Evolutionary conservation across 2,113 vertebrate species (phyloP).

Genomic region (Anoplopoma fimbria): DNA sequence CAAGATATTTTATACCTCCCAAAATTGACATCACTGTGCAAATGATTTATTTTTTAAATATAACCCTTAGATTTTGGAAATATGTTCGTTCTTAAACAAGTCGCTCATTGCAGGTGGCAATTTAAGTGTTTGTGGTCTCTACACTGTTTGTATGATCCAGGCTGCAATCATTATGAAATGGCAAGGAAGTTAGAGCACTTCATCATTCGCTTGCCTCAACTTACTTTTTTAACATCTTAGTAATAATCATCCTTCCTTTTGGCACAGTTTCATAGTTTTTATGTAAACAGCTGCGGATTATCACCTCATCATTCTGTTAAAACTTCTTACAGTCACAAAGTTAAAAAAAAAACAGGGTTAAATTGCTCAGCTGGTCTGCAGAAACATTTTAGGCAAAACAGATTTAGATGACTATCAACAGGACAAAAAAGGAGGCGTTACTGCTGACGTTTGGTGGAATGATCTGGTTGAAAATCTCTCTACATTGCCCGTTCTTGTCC

Average conservation of each 20-base stretch:
- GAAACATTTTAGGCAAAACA: not conserved
- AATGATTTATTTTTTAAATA: not conserved
- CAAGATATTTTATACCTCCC: not conserved
- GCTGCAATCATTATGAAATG: slow-evolving; percentile 39
- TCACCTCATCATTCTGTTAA: not conserved
- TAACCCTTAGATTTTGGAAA: not conserved
- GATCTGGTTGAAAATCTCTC: not conserved
- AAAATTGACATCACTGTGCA: not conserved
- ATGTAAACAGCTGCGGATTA: slow-evolving; percentile 36
- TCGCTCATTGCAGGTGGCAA: not conserved
- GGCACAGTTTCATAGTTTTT: too few relatives aligned
- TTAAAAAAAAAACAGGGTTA: not conserved
- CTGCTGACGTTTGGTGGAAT: not conserved
- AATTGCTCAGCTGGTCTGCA: not conserved
- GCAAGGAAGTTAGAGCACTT: slow-evolving; percentile 26
- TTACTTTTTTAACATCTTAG: slow-evolving; percentile 54
- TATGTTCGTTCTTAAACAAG: not conserved
- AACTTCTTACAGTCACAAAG: slow-evolving; percentile 11
- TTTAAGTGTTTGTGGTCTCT: slow-evolving; percentile 14
- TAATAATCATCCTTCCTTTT: slow-evolving; percentile 56
- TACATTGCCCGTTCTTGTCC: not conserved
- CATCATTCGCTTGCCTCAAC: slow-evolving; percentile 48
- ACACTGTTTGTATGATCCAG: slow-evolving; percentile 4
- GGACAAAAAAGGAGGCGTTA: not conserved
- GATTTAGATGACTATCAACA: not conserved